A percentile compares a stretch with the other conserved stretches of the same genome.
Conservation (phyloP, 2,888 invertebrate genomes). For the Saturnia japonica region DNA sequence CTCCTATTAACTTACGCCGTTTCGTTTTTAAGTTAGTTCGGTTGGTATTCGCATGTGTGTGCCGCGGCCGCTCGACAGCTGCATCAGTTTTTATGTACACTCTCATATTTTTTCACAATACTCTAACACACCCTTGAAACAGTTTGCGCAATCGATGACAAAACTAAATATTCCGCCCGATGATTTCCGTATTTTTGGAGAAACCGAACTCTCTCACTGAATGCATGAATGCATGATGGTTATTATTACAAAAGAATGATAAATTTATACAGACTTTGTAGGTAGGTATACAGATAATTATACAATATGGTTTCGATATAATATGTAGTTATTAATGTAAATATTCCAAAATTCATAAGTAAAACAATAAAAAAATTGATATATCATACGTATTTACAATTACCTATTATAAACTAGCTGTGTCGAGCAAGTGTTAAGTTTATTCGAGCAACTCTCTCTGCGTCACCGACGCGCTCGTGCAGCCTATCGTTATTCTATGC, state of each 20-base stretch:
- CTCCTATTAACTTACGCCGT: slow-evolving; percentile 52
- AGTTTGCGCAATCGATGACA: slow-evolving; percentile 83
- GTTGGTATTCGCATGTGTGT: slow-evolving; percentile 81
- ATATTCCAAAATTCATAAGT: background rate
- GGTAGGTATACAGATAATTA: background rate
- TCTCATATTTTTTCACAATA: slow-evolving; percentile 80
- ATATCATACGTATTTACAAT: no score
- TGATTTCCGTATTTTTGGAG: slow-evolving; percentile 81
- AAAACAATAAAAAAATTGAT: background rate
- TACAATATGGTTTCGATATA: background rate
- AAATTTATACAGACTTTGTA: slow-evolving; percentile 13
- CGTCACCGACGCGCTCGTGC: no score
- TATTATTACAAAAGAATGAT: slow-evolving; percentile 27
- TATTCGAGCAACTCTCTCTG: no score
- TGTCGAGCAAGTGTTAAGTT: no score
- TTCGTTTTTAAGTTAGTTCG: slow-evolving; percentile 42
- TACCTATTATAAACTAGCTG: no score
- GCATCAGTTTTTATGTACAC: slow-evolving; percentile 79
- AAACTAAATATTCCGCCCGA: slow-evolving; percentile 82
- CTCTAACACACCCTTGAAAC: slow-evolving; percentile 78
- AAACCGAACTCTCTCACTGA: slow-evolving; percentile 49
- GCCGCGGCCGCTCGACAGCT: slow-evolving; percentile 76
- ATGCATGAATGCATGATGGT: slow-evolving; percentile 38
- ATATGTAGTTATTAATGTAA: background rate
- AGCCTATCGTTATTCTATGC: no score